Base-by-base conservation (phyloP, 2,113 vertebrate species). In the Amazona guildingii region DNA sequence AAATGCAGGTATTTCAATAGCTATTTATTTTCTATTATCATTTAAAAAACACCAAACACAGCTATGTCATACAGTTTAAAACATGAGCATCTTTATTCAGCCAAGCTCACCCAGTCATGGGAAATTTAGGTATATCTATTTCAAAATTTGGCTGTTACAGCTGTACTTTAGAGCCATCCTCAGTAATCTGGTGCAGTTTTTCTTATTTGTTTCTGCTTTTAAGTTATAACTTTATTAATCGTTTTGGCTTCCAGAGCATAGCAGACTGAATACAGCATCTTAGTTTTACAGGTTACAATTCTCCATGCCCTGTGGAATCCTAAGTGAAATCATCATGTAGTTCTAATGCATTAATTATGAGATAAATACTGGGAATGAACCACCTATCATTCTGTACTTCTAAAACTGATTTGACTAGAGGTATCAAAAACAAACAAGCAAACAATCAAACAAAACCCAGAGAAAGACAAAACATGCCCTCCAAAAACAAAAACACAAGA, bases 401-500 rank as follows among this genome's bases (percentile, higher is more conserved):
- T 24, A 49, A 57, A 51, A 74, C 27, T 12, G 43, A 76, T 54
- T 13, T 55, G 2, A 25, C 19, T n/a, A 43, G 13, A 13, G 6
- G 11, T 28, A 43, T 51, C 44, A 13, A 80, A 67, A 18, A 35
- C 1, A 37, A 76, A 24, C 13, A 49, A 21, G 3, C 3, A 57
- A 35, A 1, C 3, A 82, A 31, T 4, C 4, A 21, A 82, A 12
- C 3, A 48, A 35, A 27, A 24, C n/a, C 4, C 14, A 59, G 4
- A 49, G 3, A 79, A 67, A 52, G 41, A 2, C 5, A 70, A 51
- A 64, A 35, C 2, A 31, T 3, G 5, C 14, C 31, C 13, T 8
- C 8, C 4, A 24, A 63, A 49, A 2, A 18, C n/a, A 46, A 46
- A n/a, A 37, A 9, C 0, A 5, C 23, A 10, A 1, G 10, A 3